phyloP scores from a whole-genome alignment of 1,140 invertebrate genomes.

The Aplysia californica region DNA sequence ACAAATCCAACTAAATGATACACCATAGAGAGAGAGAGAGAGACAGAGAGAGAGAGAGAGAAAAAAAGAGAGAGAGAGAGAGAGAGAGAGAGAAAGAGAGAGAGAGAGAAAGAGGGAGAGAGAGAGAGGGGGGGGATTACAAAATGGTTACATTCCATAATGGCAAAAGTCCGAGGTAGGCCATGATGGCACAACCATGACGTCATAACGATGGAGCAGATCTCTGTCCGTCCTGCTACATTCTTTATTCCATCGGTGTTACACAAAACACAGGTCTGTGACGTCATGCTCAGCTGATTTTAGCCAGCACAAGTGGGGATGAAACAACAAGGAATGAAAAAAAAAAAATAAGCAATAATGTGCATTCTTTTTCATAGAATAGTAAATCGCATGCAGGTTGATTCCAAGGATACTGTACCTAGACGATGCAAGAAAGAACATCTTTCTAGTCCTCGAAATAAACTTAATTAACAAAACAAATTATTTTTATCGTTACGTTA shows the following conservation, averaged over 20 bases:
- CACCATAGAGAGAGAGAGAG: constrained; percentile 4
- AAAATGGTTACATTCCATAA: background rate
- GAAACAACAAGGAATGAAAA: too few species aligned
- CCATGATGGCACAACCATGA: background rate
- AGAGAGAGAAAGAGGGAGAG: background rate
- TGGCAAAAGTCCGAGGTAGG: background rate
- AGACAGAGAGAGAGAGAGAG: constrained; percentile 9
- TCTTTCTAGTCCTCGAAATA: too few species aligned
- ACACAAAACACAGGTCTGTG: background rate
- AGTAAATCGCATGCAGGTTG: too few species aligned
- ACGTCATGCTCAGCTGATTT: background rate
- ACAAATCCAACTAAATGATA: too few species aligned
- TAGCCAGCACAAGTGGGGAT: too few species aligned
- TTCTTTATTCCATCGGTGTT: background rate
- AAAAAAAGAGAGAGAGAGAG: constrained; percentile 13
- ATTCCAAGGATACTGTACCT: too few species aligned
- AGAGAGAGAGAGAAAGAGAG: background rate
- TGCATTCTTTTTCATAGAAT: too few species aligned
- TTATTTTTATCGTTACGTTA: too few species aligned
- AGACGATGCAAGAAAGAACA: too few species aligned
- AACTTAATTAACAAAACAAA: too few species aligned
- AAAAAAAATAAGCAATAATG: too few species aligned
- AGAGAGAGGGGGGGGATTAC: background rate
- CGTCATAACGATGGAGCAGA: background rate
- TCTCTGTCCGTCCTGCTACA: background rate